phyloP scores from a whole-genome alignment of 2,888 invertebrate species.

The Anodontia alba region DNA sequence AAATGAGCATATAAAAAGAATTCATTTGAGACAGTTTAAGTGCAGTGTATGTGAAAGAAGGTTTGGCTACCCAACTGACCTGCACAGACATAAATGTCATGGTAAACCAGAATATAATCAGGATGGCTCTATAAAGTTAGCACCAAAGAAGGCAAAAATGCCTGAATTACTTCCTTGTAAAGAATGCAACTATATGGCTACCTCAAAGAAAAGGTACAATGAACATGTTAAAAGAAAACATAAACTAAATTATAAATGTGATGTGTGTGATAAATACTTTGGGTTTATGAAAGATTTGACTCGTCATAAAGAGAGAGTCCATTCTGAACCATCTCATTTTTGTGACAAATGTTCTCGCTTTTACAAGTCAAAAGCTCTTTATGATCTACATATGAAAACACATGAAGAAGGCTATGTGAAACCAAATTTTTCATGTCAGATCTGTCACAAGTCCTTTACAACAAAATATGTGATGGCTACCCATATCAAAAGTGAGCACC shows the following conservation, averaged over 20 bases:
- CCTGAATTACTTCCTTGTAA: constrained; percentile 46
- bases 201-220: constrained; percentile 57
- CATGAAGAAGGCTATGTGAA: constrained; percentile 73
- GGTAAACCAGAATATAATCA: constrained; percentile 23
- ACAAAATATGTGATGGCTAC: constrained; percentile 72
- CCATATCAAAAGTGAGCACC: constrained; percentile 75
- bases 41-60: constrained; percentile 51
- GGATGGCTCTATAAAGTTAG: constrained; percentile 32
- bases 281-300: constrained; percentile 69
- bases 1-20: constrained; percentile 48
- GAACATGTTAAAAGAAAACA: constrained; percentile 71
- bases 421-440: constrained; percentile 69
- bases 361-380: constrained; percentile 69
- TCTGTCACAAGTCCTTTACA: constrained; percentile 73
- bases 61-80: constrained; percentile 59
- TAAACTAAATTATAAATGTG: constrained; percentile 65
- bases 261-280: constrained; percentile 72
- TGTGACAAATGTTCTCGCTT: constrained; percentile 77
- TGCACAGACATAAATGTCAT: constrained; percentile 52
- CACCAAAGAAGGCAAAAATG: neutral
- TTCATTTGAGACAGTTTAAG: constrained; percentile 50
- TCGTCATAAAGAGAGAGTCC: constrained; percentile 67
- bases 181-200: constrained; percentile 67
- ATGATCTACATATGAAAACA: constrained; percentile 68
- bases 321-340: constrained; percentile 59